Evolutionary conservation across 2,888 invertebrate genomes (phyloP).

Genomic region (Mamestra brassicae): DNA sequence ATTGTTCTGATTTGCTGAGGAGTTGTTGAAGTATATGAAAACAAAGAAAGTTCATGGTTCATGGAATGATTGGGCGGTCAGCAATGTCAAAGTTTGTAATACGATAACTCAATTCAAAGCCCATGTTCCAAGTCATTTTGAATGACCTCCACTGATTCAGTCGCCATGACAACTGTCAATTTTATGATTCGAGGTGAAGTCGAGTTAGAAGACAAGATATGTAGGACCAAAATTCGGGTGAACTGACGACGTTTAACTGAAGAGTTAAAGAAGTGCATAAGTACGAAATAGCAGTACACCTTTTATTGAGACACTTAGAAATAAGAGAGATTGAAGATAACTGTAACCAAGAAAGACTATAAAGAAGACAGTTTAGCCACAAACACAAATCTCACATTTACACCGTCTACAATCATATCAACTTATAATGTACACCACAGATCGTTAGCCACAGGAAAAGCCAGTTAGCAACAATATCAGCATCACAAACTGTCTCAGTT

Average conservation of each 20-base stretch:
- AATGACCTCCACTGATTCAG: too few relatives aligned
- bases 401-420: slow-evolving; percentile 2
- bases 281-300: too few relatives aligned
- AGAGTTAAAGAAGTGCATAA: background rate
- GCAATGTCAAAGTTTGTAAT: background rate
- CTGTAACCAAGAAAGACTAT: background rate
- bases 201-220: too few relatives aligned
- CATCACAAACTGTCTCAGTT: slow-evolving; percentile 51
- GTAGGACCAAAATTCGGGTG: too few relatives aligned
- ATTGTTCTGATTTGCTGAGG: slow-evolving; percentile 18
- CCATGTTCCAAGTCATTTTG: too few relatives aligned
- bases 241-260: too few relatives aligned
- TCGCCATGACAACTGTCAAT: too few relatives aligned
- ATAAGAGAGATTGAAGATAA: background rate
- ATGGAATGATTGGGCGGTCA: background rate
- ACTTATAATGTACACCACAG: slow-evolving; percentile 25
- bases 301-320: background rate
- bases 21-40: slow-evolving; percentile 6
- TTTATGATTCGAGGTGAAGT: too few relatives aligned
- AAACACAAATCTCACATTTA: background rate
- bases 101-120: too few relatives aligned
- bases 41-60: slow-evolving; percentile 2
- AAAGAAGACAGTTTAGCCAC: too few relatives aligned
- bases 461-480: slow-evolving; percentile 57
- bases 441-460: slow-evolving; percentile 56